A percentile compares a stretch with the other conserved stretches of the same genome.
These are phyloP conservation scores for Clistopyga incitator DNA, from an alignment of 2,888 invertebrate genomes.

Conservation along the genomic window DNA sequence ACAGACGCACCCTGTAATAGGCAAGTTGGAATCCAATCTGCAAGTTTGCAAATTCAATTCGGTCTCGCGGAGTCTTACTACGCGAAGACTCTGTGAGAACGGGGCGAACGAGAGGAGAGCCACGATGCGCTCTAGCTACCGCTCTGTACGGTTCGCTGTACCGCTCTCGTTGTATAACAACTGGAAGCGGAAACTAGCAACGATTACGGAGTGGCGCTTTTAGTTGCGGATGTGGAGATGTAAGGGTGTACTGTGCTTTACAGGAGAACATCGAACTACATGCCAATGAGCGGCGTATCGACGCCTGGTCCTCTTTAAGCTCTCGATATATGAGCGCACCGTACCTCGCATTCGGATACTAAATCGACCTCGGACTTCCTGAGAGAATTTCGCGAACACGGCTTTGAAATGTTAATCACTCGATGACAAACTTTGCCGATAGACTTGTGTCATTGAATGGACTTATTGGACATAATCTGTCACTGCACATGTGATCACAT, in stretches of 20 bases:
- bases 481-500: no score
- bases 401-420: slow-evolving; percentile 30
- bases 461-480: no score
- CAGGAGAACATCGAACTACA: background rate
- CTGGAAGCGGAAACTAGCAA: slow-evolving; percentile 24
- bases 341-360: background rate
- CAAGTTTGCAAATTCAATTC: slow-evolving; percentile 85
- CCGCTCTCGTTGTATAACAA: background rate
- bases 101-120: slow-evolving; percentile 41
- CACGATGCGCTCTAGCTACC: slow-evolving; percentile 37
- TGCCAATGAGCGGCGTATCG: slow-evolving; percentile 1
- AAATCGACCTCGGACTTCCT: slow-evolving; percentile 3
- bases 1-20: slow-evolving; percentile 85
- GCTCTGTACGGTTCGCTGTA: slow-evolving; percentile 8
- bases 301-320: background rate
- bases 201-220: slow-evolving; percentile 32
- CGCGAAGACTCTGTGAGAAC: slow-evolving; percentile 72
- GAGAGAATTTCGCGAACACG: background rate
- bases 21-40: slow-evolving; percentile 85
- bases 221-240: background rate
- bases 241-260: background rate
- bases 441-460: no score
- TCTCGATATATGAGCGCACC: background rate
- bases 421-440: slow-evolving; percentile 15
- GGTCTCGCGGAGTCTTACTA: slow-evolving; percentile 78